Evolutionary conservation across 2,113 vertebrate genomes (phyloP), one percentile per base, ranked within the genome.

Genomic region (Apodemus sylvaticus): DNA sequence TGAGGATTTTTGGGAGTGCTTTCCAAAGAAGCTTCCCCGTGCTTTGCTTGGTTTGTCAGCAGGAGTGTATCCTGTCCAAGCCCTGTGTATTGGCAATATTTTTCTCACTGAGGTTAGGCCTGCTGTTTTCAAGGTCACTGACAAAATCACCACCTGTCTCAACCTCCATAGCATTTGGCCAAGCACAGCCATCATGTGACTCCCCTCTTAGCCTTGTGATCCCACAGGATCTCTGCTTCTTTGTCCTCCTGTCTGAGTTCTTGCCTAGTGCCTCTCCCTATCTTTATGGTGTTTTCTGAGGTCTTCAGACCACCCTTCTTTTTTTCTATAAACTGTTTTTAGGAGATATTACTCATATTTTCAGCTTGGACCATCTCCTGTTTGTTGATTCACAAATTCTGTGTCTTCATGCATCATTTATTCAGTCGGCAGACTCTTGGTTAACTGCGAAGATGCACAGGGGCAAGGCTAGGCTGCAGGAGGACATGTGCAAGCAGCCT

Each of bases 171-270:
- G 58, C 45, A 3, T 42, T 62, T 66, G 12, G 48, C 19, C 34
- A 45, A 73, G 36, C 20, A 13, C n/a, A 16, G 6, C 29, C 64
- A 6, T 60, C 13, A 1, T 0, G 0, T 7, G 3, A n/a, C 36
- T 6, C 4, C 66, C 55, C 68, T 90, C 26, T 53, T 55, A 62
- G n/a, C 68, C 53, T 8, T 20, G 14, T 4, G 29, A 70, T 14
- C 7, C 36, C 5, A 2, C 4, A 2, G 1, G 36, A 24, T 76
- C 66, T 74, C 0, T 55, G 16, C 51, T 4, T 0, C 29, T 77
- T 78, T 9, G 19, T 55, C 31, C 20, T 58, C 62, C 78, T 22
- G 7, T 62, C 3, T 55, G 36, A 73, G 31, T 76, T 45, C 86
- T 93, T 16, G 4, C 16, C 70, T 10, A 34, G 34, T 45, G 76